A percentile compares a stretch with the other conserved stretches of the same genome.
phyloP scores from a whole-genome alignment of 1,140 invertebrate species.

The Arion vulgaris region DNA sequence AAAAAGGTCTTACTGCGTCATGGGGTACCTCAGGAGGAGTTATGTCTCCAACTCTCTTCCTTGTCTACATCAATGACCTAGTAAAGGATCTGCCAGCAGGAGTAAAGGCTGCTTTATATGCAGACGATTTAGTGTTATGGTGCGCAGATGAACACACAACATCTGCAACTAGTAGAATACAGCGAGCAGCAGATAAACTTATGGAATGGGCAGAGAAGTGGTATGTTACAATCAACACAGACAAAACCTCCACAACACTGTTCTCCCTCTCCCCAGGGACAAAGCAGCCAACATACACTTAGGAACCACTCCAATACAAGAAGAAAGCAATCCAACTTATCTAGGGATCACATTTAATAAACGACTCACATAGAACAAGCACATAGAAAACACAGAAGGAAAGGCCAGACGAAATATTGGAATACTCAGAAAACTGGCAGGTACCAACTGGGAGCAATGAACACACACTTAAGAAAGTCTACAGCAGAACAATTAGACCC shows the following conservation, averaged over 20 bases:
- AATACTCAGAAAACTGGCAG: neutral
- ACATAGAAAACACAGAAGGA: neutral
- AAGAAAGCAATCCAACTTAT: neutral
- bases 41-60: neutral
- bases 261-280: neutral
- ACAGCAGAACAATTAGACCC: neutral
- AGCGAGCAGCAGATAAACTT: too few relatives aligned
- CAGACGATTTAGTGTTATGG: too few relatives aligned
- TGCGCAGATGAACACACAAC: too few relatives aligned
- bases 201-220: too few relatives aligned
- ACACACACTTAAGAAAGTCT: neutral
- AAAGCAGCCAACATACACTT: neutral
- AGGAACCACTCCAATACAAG: neutral
- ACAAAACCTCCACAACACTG: too few relatives aligned
- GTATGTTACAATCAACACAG: too few relatives aligned
- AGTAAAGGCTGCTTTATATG: neutral
- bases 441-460: neutral
- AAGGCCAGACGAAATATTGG: neutral
- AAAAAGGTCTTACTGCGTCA: too few relatives aligned
- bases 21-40: too few relatives aligned
- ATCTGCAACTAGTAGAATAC: too few relatives aligned
- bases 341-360: neutral
- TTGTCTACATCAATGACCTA: conserved; percentile 5
- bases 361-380: neutral
- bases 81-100: neutral